phyloP scores from a whole-genome alignment of 2,113 vertebrate species.

The Dicaeum eximium region DNA sequence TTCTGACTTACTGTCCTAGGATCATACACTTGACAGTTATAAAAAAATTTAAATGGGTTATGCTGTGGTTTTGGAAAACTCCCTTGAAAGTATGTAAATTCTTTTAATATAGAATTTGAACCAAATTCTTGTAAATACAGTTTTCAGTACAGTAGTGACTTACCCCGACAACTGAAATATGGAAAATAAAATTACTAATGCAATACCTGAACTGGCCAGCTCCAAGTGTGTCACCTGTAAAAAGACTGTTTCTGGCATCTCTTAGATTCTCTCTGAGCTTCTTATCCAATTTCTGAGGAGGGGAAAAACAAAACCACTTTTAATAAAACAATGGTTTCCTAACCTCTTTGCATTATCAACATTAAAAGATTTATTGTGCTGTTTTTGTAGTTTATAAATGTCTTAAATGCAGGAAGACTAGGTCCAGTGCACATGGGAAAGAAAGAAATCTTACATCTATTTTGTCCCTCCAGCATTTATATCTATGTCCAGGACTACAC shows the following conservation, averaged over 20 bases:
- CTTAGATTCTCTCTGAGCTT: slow-evolving; percentile 96
- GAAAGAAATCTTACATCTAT: background rate
- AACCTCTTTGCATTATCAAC: background rate
- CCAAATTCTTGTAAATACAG: background rate
- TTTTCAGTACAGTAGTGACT: background rate
- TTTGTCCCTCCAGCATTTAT: background rate
- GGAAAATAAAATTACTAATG: background rate
- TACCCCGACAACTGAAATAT: background rate
- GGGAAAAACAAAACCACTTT: slow-evolving; percentile 2
- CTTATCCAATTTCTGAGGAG: slow-evolving; percentile 91
- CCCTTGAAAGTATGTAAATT: background rate
- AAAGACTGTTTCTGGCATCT: slow-evolving; percentile 97
- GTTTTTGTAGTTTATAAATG: background rate
- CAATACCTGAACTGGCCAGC: slow-evolving; percentile 92
- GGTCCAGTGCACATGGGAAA: background rate
- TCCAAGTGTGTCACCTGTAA: slow-evolving; percentile 92
- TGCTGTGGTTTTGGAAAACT: background rate
- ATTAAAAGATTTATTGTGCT: background rate
- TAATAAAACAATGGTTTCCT: background rate
- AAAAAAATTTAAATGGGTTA: background rate
- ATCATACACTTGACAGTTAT: background rate
- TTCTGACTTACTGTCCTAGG: background rate
- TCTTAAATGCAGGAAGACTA: background rate
- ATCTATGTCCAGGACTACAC: background rate
- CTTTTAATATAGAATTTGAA: background rate